Evolutionary conservation across 2,113 vertebrate genomes (phyloP).

Genomic region (Phodopus roborovskii): DNA sequence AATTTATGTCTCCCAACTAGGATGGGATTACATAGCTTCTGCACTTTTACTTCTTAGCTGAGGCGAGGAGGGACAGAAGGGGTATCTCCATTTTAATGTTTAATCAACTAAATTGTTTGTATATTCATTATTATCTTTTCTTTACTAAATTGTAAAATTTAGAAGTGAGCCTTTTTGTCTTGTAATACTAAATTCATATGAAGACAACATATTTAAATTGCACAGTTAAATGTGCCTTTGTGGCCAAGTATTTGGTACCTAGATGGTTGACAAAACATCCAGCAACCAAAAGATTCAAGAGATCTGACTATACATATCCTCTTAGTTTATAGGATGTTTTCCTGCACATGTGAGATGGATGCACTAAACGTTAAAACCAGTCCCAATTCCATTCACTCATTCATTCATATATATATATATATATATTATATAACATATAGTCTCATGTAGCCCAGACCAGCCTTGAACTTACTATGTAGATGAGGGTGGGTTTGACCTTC

Average conservation of each 20-base stretch:
- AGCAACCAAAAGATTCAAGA: background rate
- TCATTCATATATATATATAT: background rate
- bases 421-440: background rate
- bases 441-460: background rate
- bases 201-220: background rate
- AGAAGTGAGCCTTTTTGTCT: background rate
- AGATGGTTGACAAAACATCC: background rate
- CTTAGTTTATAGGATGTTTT: background rate
- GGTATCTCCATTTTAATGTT: background rate
- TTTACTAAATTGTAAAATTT: background rate
- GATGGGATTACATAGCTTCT: background rate
- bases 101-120: background rate
- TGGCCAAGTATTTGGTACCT: background rate
- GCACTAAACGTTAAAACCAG: constrained; percentile 3
- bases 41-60: background rate
- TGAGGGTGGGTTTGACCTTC: background rate
- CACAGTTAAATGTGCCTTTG: background rate
- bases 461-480: background rate
- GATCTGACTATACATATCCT: background rate
- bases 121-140: background rate
- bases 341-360: background rate
- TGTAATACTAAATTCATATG: background rate
- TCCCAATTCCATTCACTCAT: background rate
- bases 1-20: background rate
- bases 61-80: background rate